Base-by-base conservation (phyloP, 2,888 invertebrate genomes). In the Chloromyia formosa region DNA sequence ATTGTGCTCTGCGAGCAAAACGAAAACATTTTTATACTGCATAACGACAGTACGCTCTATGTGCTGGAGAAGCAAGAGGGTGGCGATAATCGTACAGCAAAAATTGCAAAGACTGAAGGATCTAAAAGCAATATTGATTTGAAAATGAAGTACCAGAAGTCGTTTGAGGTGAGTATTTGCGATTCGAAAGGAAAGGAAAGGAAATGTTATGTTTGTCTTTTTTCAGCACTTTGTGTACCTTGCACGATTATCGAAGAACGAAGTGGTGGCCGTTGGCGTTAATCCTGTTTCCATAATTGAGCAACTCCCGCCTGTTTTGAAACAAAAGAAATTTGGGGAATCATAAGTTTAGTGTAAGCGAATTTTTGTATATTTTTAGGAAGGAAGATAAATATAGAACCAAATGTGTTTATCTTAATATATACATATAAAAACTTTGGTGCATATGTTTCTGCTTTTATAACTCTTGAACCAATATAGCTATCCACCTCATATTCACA, bases 261-360 rank as follows among this genome's bases (percentile, higher is more conserved):
- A 94, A 86, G 87, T 95, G 79, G 90, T 95, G 4, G 89, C 91
- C 0, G 88, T 96, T 35, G 94, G 95, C 84, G 88, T 93, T 1
- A 90, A 91, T 80, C 93, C 93, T 0, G 86, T 90, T 64, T 88
- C 90, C 74, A 87, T 95, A 56, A 86, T 90, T 7, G 89, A 92
- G 66, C 89, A 91, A 79, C 84, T 95, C 74, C 95, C 95, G 12
- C 89, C 91, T 5, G 89, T 91, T 1, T 86, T 93, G 72, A 88
- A 87, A 79, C 88, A 89, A 83, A 91, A 91, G 82, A 88, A 88
- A 78, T 93, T 90, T 81, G 92, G 92, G 2, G 3, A 7, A 4
- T 35, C 27, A 7, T 35, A 35, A 35, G 27, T 35, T 35, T 35
- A 7, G 2, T 35, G 2, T 4, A 4, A 4, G 7, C 7, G 27